These are phyloP conservation scores for Acanthopagrus latus DNA, from an alignment of 2,797 vertebrate species.

Conservation along the genomic window DNA sequence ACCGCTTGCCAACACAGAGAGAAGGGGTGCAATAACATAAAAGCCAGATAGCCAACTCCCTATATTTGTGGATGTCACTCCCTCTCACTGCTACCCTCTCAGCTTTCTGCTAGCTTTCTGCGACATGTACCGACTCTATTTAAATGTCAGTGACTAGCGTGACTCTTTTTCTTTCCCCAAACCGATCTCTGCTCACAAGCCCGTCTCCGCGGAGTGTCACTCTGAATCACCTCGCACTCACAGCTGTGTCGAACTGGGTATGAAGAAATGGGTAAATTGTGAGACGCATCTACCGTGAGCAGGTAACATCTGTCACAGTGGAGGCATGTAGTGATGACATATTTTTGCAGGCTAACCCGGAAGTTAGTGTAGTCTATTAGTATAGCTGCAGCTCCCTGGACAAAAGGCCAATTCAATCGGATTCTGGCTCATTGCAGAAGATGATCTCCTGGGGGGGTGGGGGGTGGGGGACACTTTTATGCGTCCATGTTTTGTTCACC, in stretches of 20 bases:
- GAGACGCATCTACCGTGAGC: neutral
- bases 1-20: neutral
- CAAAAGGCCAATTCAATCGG: too few species aligned
- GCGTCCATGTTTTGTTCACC: too few species aligned
- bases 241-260: neutral
- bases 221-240: constrained; percentile 27
- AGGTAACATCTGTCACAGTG: neutral
- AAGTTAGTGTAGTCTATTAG: too few species aligned
- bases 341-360: too few species aligned
- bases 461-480: too few species aligned
- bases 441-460: too few species aligned
- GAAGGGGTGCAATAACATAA: neutral
- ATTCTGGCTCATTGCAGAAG: too few species aligned
- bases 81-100: neutral
- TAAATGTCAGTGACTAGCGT: constrained; percentile 28
- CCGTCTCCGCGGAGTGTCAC: constrained; percentile 18
- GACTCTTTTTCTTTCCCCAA: constrained; percentile 16
- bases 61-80: neutral
- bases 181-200: constrained; percentile 12
- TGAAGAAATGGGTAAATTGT: constrained; percentile 12
- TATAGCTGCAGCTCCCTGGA: too few species aligned
- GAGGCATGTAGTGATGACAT: too few species aligned
- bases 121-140: neutral
- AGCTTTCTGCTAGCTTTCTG: neutral
- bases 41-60: neutral